These are phyloP conservation scores for Protonemura montana DNA, from an alignment of 2,888 invertebrate genomes.

Conservation along the genomic window DNA sequence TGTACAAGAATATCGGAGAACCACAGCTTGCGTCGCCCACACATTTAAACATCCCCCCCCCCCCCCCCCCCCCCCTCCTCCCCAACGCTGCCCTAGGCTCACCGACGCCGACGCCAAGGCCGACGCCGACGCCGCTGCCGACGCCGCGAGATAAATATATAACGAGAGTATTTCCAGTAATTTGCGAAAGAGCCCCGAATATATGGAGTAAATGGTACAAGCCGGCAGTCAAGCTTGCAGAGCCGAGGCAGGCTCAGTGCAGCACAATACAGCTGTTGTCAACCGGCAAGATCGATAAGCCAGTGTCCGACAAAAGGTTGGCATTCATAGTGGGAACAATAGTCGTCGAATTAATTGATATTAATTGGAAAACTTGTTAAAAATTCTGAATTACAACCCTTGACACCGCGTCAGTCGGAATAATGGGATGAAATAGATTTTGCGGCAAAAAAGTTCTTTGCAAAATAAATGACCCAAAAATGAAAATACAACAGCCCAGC, in stretches of 20 bases:
- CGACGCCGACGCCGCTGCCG: too few species aligned
- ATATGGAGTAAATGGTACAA: background rate
- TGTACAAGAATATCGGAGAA: slow-evolving; percentile 28
- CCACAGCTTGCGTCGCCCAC: slow-evolving; percentile 1
- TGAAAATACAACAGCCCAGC: too few species aligned
- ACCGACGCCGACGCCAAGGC: background rate
- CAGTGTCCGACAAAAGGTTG: slow-evolving; percentile 16
- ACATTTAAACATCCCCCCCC: background rate
- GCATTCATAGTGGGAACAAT: background rate
- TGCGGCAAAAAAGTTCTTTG: too few species aligned
- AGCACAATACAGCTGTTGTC: slow-evolving; percentile 45
- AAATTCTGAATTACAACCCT: background rate
- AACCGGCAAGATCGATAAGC: slow-evolving; percentile 37
- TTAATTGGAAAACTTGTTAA: background rate
- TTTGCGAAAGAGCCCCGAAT: slow-evolving; percentile 40
- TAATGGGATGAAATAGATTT: background rate
- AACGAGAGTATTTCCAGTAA: slow-evolving; percentile 43
- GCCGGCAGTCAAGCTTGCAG: too few species aligned
- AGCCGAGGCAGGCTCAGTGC: too few species aligned
- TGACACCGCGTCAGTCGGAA: background rate
- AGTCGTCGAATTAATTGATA: background rate
- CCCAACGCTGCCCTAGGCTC: too few species aligned
- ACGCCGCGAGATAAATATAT: slow-evolving; percentile 42
- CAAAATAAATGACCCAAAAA: too few species aligned
- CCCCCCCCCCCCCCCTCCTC: slow-evolving; percentile 17